Conservation (phyloP, 2,113 vertebrate species). For the Neofelis nebulosa region DNA sequence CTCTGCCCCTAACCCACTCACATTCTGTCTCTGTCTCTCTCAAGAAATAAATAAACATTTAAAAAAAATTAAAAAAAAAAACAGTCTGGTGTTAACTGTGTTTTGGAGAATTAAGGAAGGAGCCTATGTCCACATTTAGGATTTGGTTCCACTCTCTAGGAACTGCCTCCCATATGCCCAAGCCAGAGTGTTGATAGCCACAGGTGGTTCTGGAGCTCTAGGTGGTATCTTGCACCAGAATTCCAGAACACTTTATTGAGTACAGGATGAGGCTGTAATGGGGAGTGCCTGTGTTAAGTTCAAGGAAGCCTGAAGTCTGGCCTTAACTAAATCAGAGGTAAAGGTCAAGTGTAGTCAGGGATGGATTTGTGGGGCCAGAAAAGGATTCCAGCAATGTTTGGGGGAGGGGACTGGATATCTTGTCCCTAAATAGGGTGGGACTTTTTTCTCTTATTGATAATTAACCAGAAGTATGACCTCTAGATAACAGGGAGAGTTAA, state of each 20-base stretch:
- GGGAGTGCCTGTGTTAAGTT: neutral
- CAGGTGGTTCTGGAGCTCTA: neutral
- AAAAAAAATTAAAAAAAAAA: no score
- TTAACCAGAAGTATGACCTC: neutral
- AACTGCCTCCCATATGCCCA: neutral
- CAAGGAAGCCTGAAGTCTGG: neutral
- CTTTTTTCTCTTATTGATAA: neutral
- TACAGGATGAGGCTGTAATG: neutral
- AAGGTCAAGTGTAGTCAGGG: neutral
- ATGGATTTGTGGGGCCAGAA: neutral
- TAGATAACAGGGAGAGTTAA: neutral
- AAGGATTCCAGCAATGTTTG: neutral
- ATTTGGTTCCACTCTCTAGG: neutral
- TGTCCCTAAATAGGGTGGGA: neutral
- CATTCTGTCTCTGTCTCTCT: no score
- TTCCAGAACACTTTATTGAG: neutral
- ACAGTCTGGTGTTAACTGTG: neutral
- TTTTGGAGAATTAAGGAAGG: neutral
- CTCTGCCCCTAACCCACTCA: no score
- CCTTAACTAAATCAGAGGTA: neutral
- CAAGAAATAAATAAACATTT: no score
- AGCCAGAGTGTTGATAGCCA: neutral
- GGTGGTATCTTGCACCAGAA: neutral
- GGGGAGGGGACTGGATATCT: neutral
- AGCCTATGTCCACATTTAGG: neutral